Conservation (phyloP, 2,113 vertebrate species). For the Psittacus erithacus region DNA sequence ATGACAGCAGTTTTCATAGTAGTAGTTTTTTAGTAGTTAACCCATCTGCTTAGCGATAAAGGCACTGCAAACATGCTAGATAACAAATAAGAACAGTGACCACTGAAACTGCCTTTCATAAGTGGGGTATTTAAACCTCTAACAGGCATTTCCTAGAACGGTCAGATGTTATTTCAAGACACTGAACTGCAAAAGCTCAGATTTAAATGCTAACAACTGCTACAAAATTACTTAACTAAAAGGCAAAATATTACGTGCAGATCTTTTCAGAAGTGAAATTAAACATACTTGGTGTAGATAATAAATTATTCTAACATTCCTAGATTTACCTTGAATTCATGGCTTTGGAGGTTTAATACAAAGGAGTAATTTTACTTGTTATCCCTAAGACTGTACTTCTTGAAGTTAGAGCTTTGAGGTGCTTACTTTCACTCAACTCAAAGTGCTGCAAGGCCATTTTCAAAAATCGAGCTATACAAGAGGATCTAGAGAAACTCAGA, state of each 20-base stretch:
- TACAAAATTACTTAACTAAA: background rate
- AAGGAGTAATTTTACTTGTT: background rate
- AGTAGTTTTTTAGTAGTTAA: background rate
- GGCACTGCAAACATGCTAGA: background rate
- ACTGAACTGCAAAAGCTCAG: background rate
- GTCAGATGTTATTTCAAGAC: background rate
- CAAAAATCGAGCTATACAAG: background rate
- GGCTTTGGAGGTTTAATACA: background rate
- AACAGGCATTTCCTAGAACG: background rate
- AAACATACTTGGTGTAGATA: background rate
- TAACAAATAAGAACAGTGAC: background rate
- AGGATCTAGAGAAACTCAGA: background rate
- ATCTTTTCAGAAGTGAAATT: background rate
- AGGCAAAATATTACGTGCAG: background rate
- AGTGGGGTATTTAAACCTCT: background rate
- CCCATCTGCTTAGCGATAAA: background rate
- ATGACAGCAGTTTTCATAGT: background rate
- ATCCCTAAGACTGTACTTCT: background rate
- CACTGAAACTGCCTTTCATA: background rate
- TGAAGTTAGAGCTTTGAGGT: background rate
- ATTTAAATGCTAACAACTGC: background rate
- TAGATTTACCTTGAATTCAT: background rate
- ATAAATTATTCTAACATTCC: background rate
- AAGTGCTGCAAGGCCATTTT: background rate
- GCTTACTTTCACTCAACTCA: background rate